phyloP scores from a whole-genome alignment of 2,888 invertebrate genomes.

The Hirudinaria manillensis region DNA sequence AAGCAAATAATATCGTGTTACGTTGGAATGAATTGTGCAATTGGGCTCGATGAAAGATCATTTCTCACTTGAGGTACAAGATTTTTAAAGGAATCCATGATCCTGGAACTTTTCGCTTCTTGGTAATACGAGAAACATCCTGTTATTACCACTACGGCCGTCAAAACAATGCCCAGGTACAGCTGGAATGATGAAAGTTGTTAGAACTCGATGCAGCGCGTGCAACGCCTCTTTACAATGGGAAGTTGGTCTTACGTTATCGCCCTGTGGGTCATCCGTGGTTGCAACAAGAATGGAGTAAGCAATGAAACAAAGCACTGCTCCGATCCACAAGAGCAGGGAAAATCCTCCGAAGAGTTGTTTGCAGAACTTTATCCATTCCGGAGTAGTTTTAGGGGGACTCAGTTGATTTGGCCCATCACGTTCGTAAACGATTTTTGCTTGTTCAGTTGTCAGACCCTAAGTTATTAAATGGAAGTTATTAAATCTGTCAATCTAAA shows the following conservation, averaged over 20 bases:
- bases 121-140: constrained; percentile 98
- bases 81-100: constrained; percentile 97
- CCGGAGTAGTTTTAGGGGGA: constrained; percentile 51
- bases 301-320: constrained; percentile 83
- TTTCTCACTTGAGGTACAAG: constrained; percentile 69
- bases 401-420: constrained; percentile 52
- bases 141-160: constrained; percentile 92
- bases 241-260: constrained; percentile 60
- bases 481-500: not conserved
- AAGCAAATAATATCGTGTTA: not conserved
- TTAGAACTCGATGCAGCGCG: not conserved
- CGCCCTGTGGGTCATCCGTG: constrained; percentile 88
- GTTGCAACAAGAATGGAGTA: constrained; percentile 65
- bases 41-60: not conserved
- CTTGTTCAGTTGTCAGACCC: constrained; percentile 45
- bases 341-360: constrained; percentile 52
- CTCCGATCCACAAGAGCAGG: constrained; percentile 51
- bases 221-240: no score
- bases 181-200: constrained; percentile 41
- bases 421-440: constrained; percentile 43
- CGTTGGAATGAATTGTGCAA: not conserved
- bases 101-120: constrained; percentile 90
- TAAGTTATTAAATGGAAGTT: constrained; percentile 31
- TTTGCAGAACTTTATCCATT: constrained; percentile 52
- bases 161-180: constrained; percentile 83